These are phyloP conservation scores for Noctua pronuba DNA, from an alignment of 2,888 invertebrate species.

Conservation along the genomic window DNA sequence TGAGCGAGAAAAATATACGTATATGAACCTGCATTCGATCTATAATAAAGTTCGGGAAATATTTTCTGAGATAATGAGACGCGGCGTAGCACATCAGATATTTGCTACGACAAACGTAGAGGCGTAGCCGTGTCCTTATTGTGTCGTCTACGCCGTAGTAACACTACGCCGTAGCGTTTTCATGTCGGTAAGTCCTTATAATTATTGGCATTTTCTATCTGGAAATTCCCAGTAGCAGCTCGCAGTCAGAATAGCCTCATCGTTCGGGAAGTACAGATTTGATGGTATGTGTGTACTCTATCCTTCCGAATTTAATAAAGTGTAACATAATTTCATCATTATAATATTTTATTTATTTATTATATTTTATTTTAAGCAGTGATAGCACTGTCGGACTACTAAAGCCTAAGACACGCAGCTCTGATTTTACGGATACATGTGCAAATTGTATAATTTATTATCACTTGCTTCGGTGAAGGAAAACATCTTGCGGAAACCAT, in stretches of 20 bases:
- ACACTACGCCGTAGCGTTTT: not conserved
- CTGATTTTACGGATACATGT: too few species aligned
- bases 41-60: not conserved
- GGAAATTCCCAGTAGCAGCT: not conserved
- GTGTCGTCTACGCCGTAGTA: conserved; percentile 36
- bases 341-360: too few species aligned
- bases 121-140: not conserved
- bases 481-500: too few species aligned
- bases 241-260: not conserved
- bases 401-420: too few species aligned
- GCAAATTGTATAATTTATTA: too few species aligned
- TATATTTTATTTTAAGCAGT: too few species aligned
- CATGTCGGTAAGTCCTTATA: not conserved
- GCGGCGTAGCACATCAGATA: conserved; percentile 7
- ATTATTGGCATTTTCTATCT: not conserved
- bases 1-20: not conserved
- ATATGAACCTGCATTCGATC: not conserved
- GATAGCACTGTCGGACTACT: too few species aligned
- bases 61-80: not conserved
- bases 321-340: not conserved
- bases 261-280: not conserved
- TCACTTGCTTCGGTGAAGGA: too few species aligned
- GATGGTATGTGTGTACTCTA: not conserved
- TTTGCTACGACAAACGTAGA: conserved; percentile 20
- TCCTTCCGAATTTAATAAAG: too few species aligned